phyloP scores from a whole-genome alignment of 2,888 invertebrate species.

The Hyposoter didymator region DNA sequence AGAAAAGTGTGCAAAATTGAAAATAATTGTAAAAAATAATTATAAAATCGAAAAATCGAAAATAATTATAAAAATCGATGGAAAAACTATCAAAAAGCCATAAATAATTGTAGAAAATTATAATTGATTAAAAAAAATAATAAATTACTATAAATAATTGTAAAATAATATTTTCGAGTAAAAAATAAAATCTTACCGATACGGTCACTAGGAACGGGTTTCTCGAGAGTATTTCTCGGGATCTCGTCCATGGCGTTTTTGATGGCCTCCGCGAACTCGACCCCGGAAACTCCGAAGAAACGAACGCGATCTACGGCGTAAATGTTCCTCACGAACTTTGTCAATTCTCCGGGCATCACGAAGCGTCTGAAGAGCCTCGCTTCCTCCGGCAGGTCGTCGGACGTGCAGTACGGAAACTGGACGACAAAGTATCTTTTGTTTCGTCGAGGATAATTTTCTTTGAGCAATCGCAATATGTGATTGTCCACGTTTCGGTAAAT shows the following conservation, averaged over 20 bases:
- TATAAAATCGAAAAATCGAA: too few species aligned
- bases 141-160: background rate
- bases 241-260: constrained; percentile 74
- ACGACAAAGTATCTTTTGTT: constrained; percentile 78
- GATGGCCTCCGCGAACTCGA: constrained; percentile 76
- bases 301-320: constrained; percentile 74
- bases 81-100: too few species aligned
- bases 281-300: constrained; percentile 73
- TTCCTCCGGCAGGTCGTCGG: constrained; percentile 79
- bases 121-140: background rate
- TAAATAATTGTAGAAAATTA: background rate
- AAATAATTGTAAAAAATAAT: too few species aligned
- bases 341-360: constrained; percentile 78
- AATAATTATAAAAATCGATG: too few species aligned
- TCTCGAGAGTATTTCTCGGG: constrained; percentile 56
- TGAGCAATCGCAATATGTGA: constrained; percentile 76
- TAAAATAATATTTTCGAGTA: background rate
- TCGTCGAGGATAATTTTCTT: constrained; percentile 76
- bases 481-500: constrained; percentile 79
- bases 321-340: constrained; percentile 78
- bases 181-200: constrained; percentile 70
- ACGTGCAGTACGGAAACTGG: constrained; percentile 80
- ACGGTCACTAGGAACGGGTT: constrained; percentile 66
- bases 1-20: too few species aligned
- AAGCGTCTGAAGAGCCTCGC: constrained; percentile 78